Percentiles rank a stretch among this genome's conserved stretches.
Evolutionary conservation across 2,888 invertebrate species (phyloP).

Genomic region (Chrysodeixis includens): DNA sequence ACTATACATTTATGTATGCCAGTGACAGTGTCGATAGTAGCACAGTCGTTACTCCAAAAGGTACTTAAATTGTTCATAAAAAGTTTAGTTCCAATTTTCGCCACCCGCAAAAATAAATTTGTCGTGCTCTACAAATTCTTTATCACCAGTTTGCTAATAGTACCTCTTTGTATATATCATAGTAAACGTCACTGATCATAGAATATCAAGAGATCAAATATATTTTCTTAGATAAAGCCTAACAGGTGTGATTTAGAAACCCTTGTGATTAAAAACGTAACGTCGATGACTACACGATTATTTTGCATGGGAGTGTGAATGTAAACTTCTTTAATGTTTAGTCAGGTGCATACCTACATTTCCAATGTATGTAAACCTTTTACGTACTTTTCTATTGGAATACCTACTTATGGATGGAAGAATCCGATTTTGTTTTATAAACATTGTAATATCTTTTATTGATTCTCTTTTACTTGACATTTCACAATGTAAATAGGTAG

Average conservation of each 20-base stretch:
- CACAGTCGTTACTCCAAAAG: too few species aligned
- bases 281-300: not conserved
- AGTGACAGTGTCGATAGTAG: too few species aligned
- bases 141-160: not conserved
- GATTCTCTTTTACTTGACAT: not conserved
- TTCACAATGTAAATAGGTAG: too few species aligned
- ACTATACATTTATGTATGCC: not conserved
- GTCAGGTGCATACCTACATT: not conserved
- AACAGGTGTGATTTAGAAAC: not conserved
- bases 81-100: too few species aligned
- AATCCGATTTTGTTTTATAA: not conserved
- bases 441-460: not conserved
- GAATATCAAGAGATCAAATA: not conserved
- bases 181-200: not conserved
- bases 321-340: not conserved
- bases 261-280: not conserved
- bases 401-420: not conserved
- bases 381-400: not conserved
- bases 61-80: too few species aligned
- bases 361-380: too few species aligned
- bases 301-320: conserved; percentile 1
- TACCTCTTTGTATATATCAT: not conserved
- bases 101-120: too few species aligned
- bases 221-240: not conserved
- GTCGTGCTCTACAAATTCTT: too few species aligned